Base-by-base conservation (phyloP, 2,113 vertebrate genomes). In the Myocastor coypus region DNA sequence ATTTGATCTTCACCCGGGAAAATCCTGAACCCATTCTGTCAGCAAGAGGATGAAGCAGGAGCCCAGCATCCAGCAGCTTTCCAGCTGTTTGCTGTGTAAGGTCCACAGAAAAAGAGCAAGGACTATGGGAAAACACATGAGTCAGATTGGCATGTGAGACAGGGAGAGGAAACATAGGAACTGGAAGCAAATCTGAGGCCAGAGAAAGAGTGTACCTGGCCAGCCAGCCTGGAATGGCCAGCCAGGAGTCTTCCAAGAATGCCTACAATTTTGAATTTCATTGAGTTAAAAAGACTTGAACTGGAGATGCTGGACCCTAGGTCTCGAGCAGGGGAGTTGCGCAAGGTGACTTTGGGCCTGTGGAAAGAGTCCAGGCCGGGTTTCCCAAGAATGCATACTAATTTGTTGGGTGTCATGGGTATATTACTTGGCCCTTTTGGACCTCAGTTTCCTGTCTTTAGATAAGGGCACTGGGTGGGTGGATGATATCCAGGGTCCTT, bases 301-400 rank as follows among this genome's bases (percentile, higher is more conserved):
- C 46, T 46, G 46, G 46, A 8, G 46, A 46, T 9, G 16, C 2
- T 5, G 42, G 57, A 52, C 55, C 5, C 59, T n/a, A 6, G 6
- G 52, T 42, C 7, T n/a, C 10, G 16, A 57, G 22, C 32, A 37
- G 9, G 5, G 30, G n/a, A 9, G 2, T 7, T 0, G 0, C 2
- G 20, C 20, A 61, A 40, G 30, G 66, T 40, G 8, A 59, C 13
- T 11, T 16, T 17, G 78, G 71, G 59, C 26, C 14, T 2, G 2
- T 0, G 55, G 20, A 59, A 22, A 24, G 59, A 12, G 64, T 1
- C 50, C 9, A 28, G 16, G 32, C 12, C 83, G 84, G 34, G 30
- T 10, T 64, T 69, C 40, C 9, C 2, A 1, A 73, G n/a, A 32
- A 50, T 28, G 57, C 26, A 69, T 1, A 17, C 22, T 13, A 28